A percentile compares a stretch with the other conserved stretches of the same genome.
These are phyloP conservation scores for Leuctra nigra DNA, from an alignment of 2,888 invertebrate genomes.

Conservation along the genomic window DNA sequence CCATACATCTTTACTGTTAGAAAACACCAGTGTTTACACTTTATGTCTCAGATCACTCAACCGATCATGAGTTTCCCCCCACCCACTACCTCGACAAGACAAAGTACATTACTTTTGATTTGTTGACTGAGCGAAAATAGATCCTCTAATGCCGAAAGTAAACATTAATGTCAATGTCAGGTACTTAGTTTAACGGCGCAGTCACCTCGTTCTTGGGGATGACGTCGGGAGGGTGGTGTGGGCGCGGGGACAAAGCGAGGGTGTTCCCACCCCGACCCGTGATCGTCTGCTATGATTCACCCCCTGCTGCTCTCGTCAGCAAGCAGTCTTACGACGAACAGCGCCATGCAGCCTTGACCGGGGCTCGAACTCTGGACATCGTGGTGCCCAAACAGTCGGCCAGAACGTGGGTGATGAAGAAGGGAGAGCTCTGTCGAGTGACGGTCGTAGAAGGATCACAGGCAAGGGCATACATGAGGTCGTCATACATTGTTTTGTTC, in stretches of 20 bases:
- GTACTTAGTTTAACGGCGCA: no score
- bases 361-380: constrained; percentile 30
- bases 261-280: constrained; percentile 31
- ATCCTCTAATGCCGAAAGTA: no score
- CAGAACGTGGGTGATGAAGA: constrained; percentile 40
- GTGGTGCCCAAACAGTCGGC: constrained; percentile 41
- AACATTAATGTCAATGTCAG: no score
- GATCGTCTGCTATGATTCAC: constrained; percentile 40
- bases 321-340: constrained; percentile 37
- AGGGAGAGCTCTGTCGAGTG: constrained; percentile 43
- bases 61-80: no score
- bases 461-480: constrained; percentile 27
- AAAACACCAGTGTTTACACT: no score
- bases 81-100: no score
- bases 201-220: no score
- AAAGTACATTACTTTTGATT: no score
- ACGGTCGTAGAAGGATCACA: constrained; percentile 42
- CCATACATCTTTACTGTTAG: no score
- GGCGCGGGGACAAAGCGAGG: constrained; percentile 26
- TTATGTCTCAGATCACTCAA: no score
- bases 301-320: constrained; percentile 36
- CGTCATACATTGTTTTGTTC: background rate
- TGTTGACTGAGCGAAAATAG: no score
- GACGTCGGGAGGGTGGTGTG: constrained; percentile 27
- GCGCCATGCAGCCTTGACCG: constrained; percentile 37